Evolutionary conservation across 2,113 vertebrate genomes (phyloP).

Genomic region (Scatophagus argus): DNA sequence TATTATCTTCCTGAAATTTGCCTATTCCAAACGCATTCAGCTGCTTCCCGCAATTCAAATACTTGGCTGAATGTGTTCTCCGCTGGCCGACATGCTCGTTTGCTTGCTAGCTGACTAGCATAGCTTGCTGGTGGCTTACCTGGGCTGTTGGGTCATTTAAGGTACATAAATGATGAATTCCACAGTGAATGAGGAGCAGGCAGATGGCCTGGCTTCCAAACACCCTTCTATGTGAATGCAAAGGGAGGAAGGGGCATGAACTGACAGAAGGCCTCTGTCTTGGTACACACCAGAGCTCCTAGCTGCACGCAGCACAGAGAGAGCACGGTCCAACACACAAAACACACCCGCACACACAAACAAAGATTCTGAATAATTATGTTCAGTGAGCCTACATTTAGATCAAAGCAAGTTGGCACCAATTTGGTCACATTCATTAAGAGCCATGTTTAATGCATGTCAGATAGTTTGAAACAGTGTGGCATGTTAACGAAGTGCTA

Average conservation of each 20-base stretch:
- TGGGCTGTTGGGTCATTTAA: constrained; percentile 49
- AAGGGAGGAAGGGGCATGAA: constrained; percentile 8
- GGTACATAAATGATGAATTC: constrained; percentile 39
- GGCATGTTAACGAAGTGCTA: constrained; percentile 57
- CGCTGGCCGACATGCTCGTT: constrained; percentile 37
- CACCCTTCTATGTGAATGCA: constrained; percentile 27
- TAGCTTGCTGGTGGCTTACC: constrained; percentile 41
- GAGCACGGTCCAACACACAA: constrained; percentile 28
- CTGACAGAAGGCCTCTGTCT: constrained; percentile 41
- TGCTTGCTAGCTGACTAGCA: constrained; percentile 19
- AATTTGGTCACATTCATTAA: constrained; percentile 74
- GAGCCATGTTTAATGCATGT: constrained; percentile 82
- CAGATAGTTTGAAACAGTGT: constrained; percentile 59
- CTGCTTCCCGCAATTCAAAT: constrained; percentile 31
- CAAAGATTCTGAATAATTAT: constrained; percentile 75
- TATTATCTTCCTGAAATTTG: constrained; percentile 55
- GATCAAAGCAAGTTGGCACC: constrained; percentile 76
- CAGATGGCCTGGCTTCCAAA: constrained; percentile 58
- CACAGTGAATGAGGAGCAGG: constrained; percentile 37
- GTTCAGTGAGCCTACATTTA: constrained; percentile 64
- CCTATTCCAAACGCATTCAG: constrained; percentile 62
- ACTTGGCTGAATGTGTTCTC: constrained; percentile 26
- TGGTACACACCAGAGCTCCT: constrained; percentile 13
- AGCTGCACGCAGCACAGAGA: constrained; percentile 21
- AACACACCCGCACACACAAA: constrained; percentile 46